Evolutionary conservation across 2,113 vertebrate genomes (phyloP).

Genomic region (Chaetorhynchus papuensis): DNA sequence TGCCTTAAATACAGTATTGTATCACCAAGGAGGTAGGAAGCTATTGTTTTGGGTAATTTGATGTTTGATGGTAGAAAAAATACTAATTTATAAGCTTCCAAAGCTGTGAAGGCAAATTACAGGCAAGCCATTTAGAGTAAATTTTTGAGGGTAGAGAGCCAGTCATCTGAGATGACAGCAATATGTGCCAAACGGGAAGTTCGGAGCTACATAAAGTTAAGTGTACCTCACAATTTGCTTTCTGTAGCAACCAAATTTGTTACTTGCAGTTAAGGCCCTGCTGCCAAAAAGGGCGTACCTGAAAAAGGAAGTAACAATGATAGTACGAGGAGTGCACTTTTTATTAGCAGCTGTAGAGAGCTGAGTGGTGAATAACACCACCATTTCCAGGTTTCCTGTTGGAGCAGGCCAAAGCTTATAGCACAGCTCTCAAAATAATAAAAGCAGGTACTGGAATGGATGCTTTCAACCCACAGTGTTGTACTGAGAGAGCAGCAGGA

Average conservation of each 20-base stretch:
- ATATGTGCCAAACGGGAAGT: not conserved
- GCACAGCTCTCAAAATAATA: not conserved
- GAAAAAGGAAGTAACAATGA: not conserved
- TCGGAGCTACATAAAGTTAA: not conserved
- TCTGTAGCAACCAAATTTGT: not conserved
- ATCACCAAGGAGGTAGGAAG: not conserved
- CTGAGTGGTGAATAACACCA: not conserved
- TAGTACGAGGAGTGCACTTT: not conserved
- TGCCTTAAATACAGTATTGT: not conserved
- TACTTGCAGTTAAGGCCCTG: not conserved
- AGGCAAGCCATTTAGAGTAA: not conserved
- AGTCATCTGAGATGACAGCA: not conserved
- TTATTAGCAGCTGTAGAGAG: not conserved
- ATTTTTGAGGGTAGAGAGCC: not conserved
- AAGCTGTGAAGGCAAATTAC: not conserved
- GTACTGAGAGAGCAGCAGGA: not conserved
- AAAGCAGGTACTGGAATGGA: not conserved
- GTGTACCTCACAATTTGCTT: not conserved
- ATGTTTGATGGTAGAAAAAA: not conserved
- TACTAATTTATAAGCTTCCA: not conserved
- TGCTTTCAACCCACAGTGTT: not conserved
- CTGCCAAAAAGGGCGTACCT: not conserved
- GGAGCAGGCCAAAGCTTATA: not conserved
- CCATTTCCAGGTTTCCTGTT: not conserved
- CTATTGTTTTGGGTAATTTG: not conserved